Evolutionary conservation across 2,888 invertebrate species (phyloP).

Genomic region (Calameuta idolon): DNA sequence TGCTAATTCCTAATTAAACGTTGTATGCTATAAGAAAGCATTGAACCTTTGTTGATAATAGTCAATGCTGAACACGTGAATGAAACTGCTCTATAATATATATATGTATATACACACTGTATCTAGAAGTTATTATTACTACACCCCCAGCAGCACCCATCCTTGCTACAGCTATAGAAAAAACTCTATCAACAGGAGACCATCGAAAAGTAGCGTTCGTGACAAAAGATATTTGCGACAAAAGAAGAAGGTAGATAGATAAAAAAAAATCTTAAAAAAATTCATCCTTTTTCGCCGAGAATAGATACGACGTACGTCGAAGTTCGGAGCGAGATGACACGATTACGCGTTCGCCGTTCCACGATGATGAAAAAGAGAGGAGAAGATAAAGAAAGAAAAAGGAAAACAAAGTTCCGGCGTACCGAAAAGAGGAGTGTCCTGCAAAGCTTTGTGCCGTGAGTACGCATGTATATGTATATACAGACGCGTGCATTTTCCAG

Average conservation of each 20-base stretch:
- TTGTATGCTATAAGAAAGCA: neutral
- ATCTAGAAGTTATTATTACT: neutral
- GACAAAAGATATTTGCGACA: no score
- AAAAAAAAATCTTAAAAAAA: neutral
- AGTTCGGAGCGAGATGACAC: neutral
- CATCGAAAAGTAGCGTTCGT: no score
- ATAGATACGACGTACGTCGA: neutral
- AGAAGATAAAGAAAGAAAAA: neutral
- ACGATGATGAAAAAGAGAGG: neutral
- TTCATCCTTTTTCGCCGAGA: neutral
- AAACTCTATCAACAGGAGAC: no score
- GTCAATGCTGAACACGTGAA: neutral
- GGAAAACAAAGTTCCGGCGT: neutral
- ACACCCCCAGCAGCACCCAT: neutral
- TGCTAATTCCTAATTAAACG: slow-evolving; percentile 1
- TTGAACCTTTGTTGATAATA: neutral
- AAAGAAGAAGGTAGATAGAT: no score
- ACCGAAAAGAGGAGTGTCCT: neutral
- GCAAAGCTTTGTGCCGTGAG: neutral
- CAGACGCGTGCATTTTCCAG: neutral
- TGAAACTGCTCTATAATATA: neutral
- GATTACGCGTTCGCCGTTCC: neutral
- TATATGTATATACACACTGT: neutral
- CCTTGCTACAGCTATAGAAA: no score
- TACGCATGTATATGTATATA: neutral